Evolutionary conservation across 2,797 vertebrate species (phyloP), one percentile per base, ranked within the genome.

Genomic region (Channallabes apus): DNA sequence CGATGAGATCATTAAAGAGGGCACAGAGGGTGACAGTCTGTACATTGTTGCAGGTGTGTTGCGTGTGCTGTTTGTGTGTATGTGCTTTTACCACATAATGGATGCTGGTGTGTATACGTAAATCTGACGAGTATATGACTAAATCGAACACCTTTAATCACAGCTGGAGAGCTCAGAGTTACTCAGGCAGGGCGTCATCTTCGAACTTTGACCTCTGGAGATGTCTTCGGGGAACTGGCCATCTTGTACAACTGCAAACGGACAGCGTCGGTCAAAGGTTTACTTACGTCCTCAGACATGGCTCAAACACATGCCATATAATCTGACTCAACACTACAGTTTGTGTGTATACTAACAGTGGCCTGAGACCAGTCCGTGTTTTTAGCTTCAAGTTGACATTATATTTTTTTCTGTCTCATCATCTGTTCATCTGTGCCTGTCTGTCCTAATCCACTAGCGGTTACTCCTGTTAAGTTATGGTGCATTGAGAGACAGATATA

Each of bases 161-260:
- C 54, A 96, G 96, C 82, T 27, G 96, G 96, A 0, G 94, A 96
- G 81, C 95, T 96, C 3, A 64, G 76, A 0, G 95, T 96, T 65
- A 94, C 90, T 27, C 95, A 96, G 90, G 90, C 90, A 0, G 94
- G 95, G 12, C 91, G 79, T 18, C 83, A 89, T 18, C 93, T 97
- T 7, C 91, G 95, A 86, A 92, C 87, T 11, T 89, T 97, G 20
- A 92, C 71, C 22, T 91, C 87, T 0, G 96, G 96, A 0, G 95
- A 96, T 32, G 92, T 96, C 17, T 97, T 96, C 7, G 96, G 96
- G 46, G 96, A 96, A 87, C 88, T 96, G 84, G 96, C 96, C 41
- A 95, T 96, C 76, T 88, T 97, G 12, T 97, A 96, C 92, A 95
- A 96, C 93, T 96, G 96, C 91, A 95, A 93, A 89, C 93, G 95